Evolutionary conservation across 2,888 invertebrate species (phyloP).

Genomic region (Priapulus caudatus): DNA sequence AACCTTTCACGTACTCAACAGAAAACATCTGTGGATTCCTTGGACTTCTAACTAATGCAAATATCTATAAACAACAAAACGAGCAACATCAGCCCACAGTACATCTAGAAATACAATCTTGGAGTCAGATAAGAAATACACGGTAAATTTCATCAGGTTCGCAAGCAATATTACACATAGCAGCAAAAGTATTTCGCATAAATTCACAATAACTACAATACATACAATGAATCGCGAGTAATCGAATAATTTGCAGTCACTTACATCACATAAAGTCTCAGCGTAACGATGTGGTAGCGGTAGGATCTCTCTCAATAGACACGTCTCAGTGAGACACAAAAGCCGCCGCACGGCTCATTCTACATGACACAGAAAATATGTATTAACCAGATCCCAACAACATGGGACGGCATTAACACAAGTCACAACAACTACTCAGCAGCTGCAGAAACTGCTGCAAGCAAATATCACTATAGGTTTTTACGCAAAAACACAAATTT

Average conservation of each 20-base stretch:
- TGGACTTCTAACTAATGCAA: conserved; percentile 75
- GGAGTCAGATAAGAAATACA: not conserved
- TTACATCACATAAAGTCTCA: conserved; percentile 46
- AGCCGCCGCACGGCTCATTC: conserved; percentile 65
- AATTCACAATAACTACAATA: conserved; percentile 6
- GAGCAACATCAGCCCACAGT: no score
- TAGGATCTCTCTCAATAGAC: conserved; percentile 92
- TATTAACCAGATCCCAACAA: no score
- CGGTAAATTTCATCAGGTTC: conserved; percentile 13
- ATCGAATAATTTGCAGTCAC: no score
- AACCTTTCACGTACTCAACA: conserved; percentile 85
- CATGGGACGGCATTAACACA: no score
- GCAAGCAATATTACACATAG: not conserved
- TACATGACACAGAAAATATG: not conserved
- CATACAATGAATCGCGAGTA: no score
- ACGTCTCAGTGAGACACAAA: conserved; percentile 86
- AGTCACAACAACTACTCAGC: no score
- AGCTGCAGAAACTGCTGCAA: no score
- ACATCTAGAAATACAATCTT: conserved; percentile 26
- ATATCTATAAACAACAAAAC: conserved; percentile 52
- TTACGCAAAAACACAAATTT: no score
- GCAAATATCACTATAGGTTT: no score
- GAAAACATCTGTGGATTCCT: conserved; percentile 84
- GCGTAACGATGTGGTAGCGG: conserved; percentile 87
- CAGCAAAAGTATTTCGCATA: not conserved